These are phyloP conservation scores for Trichogramma pretiosum DNA, from an alignment of 1,140 invertebrate genomes.

Conservation along the genomic window DNA sequence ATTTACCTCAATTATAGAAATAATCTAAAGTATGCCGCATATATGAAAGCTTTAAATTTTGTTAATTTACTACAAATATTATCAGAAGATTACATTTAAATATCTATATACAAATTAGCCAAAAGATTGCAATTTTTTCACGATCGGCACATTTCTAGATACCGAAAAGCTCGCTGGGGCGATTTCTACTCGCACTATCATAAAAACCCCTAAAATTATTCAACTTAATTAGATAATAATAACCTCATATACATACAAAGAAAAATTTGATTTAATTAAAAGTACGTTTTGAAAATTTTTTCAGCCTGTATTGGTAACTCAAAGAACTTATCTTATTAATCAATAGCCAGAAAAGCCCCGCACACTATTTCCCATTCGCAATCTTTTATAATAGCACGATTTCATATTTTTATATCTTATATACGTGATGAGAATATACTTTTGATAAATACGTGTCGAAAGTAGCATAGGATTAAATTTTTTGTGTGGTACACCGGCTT, in stretches of 20 bases:
- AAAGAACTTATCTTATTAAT: constrained; percentile 16
- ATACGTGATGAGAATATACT: constrained; percentile 6
- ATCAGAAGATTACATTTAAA: constrained; percentile 11
- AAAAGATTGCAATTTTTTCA: no score
- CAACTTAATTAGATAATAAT: no score
- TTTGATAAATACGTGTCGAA: constrained; percentile 6
- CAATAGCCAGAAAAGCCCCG: constrained; percentile 1
- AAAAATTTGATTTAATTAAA: no score
- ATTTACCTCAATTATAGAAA: constrained; percentile 7
- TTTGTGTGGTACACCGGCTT: constrained; percentile 11
- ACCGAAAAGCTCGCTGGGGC: constrained; percentile 7
- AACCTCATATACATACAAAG: no score
- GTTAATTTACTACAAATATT: constrained; percentile 7
- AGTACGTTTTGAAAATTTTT: no score
- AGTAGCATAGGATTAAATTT: constrained; percentile 7
- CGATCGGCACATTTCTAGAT: constrained; percentile 15
- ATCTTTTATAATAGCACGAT: neutral
- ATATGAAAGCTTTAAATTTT: constrained; percentile 12
- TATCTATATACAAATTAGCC: constrained; percentile 14
- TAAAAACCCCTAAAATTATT: no score
- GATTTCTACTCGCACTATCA: constrained; percentile 2
- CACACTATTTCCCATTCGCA: neutral
- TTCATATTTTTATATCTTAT: neutral
- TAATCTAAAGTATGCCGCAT: constrained; percentile 11
- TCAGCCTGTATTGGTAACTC: no score